Evolutionary conservation across 1,140 invertebrate genomes (phyloP), one percentile per base, ranked within the genome.

Genomic region (Brachionus rubens): DNA sequence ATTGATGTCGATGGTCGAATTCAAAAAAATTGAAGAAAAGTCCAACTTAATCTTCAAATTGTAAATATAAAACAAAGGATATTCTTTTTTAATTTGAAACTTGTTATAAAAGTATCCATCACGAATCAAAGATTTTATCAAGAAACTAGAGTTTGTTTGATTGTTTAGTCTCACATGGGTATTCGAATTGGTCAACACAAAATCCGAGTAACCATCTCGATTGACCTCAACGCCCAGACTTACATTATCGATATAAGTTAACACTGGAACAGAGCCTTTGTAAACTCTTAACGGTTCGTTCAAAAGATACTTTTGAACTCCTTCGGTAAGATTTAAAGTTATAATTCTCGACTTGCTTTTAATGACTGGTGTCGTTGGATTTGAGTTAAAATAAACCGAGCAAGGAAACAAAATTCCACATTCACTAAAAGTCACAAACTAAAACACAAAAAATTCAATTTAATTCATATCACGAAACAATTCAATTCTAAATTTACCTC

Each of bases 321-420:
- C n/a, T n/a, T n/a, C n/a, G n/a, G n/a, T n/a, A n/a, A n/a, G 10
- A 2, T 26, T 4, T n/a, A 54, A 12, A 14, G 26, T 28, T 28
- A 54, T 54, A 21, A 28, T 54, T 54, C 33, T 28, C 16, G 26
- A 24, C 16, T 28, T 3, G 0, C n/a, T 28, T 28, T 28, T 54
- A 12, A 54, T 28, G 14, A n/a, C 26, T 12, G 50, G 14, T 28
- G 33, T 28, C 33, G 26, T 54, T 54, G 50, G 10, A 54, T 54
- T 54, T 54, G 26, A 28, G 50, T 54, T 28, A 54, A 54, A 54
- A 54, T 30, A 54, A 14, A 28, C 50, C 16, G 50, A 54, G n/a
- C 50, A 54, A 28, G 50, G 50, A 14, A 54, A 24, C 50, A 54
- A 54, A 54, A 28, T n/a, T 10, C 50, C 50, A 54, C 50, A 54